Evolutionary conservation across 2,113 vertebrate genomes (phyloP).

Genomic region (Argyrosomus japonicus): DNA sequence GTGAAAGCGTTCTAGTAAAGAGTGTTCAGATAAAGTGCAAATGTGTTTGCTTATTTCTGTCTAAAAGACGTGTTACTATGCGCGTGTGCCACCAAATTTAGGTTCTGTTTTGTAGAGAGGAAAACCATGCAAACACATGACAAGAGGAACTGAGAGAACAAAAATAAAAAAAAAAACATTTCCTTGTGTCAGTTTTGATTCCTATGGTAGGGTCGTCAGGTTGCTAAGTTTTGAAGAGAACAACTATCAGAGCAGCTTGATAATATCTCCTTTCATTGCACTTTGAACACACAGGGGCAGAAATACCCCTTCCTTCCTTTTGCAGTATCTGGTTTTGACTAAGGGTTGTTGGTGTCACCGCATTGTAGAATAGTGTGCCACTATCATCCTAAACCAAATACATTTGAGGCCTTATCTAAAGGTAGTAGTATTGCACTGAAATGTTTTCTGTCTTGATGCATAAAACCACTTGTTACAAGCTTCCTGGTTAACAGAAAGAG

Average conservation of each 20-base stretch:
- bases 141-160: conserved; percentile 56
- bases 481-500: neutral
- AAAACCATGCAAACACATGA: conserved; percentile 31
- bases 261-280: neutral
- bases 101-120: neutral
- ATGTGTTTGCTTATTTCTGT: no score
- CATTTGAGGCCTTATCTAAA: neutral
- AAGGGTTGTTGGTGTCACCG: neutral
- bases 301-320: neutral
- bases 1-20: neutral
- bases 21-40: neutral
- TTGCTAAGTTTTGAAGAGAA: neutral
- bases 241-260: neutral
- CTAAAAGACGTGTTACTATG: accelerated
- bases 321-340: conserved; percentile 2
- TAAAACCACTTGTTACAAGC: neutral
- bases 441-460: neutral
- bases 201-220: neutral
- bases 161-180: neutral
- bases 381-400: neutral
- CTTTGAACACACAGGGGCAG: neutral
- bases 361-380: conserved; percentile 30
- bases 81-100: neutral
- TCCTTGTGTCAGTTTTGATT: conserved; percentile 43
- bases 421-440: neutral